These are phyloP conservation scores for Orchesellides sinensis DNA, from an alignment of 2,888 invertebrate genomes.

Conservation along the genomic window DNA sequence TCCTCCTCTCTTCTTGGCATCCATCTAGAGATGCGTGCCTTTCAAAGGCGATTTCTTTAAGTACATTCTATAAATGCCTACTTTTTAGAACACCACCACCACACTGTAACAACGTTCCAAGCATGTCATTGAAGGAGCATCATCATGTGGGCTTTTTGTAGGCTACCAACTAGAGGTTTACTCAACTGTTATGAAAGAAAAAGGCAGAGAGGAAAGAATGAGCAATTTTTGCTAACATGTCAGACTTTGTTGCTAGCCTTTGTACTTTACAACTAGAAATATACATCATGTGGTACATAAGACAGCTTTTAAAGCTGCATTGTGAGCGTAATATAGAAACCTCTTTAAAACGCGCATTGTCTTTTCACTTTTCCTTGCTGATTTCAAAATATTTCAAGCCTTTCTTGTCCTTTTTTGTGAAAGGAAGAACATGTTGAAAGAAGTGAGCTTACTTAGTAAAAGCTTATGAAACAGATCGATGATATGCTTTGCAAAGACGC, in stretches of 20 bases:
- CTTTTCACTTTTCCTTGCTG: no score
- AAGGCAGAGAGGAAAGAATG: neutral
- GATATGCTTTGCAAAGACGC: no score
- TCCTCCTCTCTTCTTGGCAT: constrained; percentile 11
- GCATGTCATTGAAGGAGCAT: constrained; percentile 17
- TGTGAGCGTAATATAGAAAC: no score
- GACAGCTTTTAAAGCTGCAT: no score
- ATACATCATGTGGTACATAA: no score
- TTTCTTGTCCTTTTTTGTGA: no score
- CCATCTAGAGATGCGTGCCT: constrained; percentile 15
- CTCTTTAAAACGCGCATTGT: no score
- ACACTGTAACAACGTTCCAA: constrained; percentile 13
- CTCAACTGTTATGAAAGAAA: neutral
- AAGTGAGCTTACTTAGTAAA: no score
- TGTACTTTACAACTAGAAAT: neutral
- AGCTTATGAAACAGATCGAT: no score
- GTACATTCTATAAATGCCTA: neutral
- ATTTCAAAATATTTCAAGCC: no score
- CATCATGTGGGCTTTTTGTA: constrained; percentile 26
- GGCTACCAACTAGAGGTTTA: neutral
- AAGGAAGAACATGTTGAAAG: no score
- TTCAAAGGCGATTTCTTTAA: neutral
- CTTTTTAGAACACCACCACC: no score
- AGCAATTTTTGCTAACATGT: constrained; percentile 7
- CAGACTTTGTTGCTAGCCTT: constrained; percentile 21